Evolutionary conservation across 2,888 invertebrate species (phyloP), one percentile per base, ranked within the genome.

Genomic region (Tiliacea citrago): DNA sequence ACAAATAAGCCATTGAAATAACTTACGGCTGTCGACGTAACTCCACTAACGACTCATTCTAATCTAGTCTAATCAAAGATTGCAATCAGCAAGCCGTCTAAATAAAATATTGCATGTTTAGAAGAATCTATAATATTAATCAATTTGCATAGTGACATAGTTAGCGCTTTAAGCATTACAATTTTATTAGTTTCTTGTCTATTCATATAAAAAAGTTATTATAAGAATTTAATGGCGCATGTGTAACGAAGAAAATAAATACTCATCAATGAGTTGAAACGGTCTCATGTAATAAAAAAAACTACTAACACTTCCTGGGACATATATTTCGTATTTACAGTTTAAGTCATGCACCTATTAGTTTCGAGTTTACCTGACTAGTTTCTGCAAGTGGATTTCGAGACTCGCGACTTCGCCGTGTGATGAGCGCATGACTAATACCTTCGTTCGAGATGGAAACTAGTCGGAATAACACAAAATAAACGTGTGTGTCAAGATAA

Each of bases 51-150:
- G n/a, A 58, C 24, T 45, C 35, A 24, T 21, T 69, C 51, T 70
- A 61, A 39, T 53, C 60, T 70, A 79, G 35, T 61, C 35, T 29
- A 49, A 62, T 42, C 53, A 53, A 60, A 61, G n/a, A 61, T 47
- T 69, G 49, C 13, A 51, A 39, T 29, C 24, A 51, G 18, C 58
- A 60, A 60, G 24, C n/a, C 39, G 47, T 21, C 18, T 18, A 55
- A 70, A 55, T 35, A 42, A 71, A 70, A 61, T 51, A 53, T 29
- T 35, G 39, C 16, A 29, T n/a, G 39, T 60, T 13, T 60, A 39
- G 39, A 39, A 74, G 13, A 51, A 73, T 49, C 10, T 16, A 9
- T 58, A 55, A 16, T 4, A 47, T 57, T 47, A 24, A 39, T 47
- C 8, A 39, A 55, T 47, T 47, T 39, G 13, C 12, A 24, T 39